Percentiles rank a stretch among this genome's conserved stretches.
Conservation (phyloP, 2,888 invertebrate species). For the Adelognathus sp. region DNA sequence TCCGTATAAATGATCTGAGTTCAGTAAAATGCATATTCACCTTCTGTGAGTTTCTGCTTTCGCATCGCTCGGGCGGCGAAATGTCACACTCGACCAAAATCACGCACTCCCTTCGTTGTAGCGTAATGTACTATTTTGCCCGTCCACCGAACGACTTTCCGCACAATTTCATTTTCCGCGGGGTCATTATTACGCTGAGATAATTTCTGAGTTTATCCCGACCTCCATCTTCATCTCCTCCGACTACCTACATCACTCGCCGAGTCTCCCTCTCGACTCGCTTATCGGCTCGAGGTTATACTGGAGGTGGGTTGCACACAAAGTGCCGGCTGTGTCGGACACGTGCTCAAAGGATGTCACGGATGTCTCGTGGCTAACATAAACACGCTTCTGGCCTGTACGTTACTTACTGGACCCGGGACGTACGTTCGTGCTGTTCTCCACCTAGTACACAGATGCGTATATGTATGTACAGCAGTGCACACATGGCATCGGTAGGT, state of each 20-base stretch:
- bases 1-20: neutral
- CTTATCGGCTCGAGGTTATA: slow-evolving; percentile 25
- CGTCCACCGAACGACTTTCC: neutral
- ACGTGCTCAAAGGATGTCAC: slow-evolving; percentile 66
- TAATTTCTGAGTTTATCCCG: neutral
- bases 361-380: slow-evolving; percentile 63
- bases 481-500: slow-evolving; percentile 25
- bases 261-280: slow-evolving; percentile 15
- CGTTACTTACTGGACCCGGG: slow-evolving; percentile 63
- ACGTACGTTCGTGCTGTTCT: slow-evolving; percentile 19
- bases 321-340: slow-evolving; percentile 60
- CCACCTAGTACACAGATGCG: slow-evolving; percentile 60
- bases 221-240: neutral
- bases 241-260: neutral
- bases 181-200: neutral
- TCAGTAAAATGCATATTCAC: too few relatives aligned
- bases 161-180: neutral
- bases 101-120: too few relatives aligned
- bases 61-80: too few relatives aligned
- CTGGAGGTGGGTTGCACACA: slow-evolving; percentile 17
- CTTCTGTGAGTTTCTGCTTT: too few relatives aligned
- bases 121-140: neutral
- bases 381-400: slow-evolving; percentile 61
- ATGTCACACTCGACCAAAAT: too few relatives aligned
- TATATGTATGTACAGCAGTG: slow-evolving; percentile 55